Percentiles rank a stretch among this genome's conserved stretches.
Evolutionary conservation across 2,797 vertebrate species (phyloP).

Genomic region (Limosa lapponica): DNA sequence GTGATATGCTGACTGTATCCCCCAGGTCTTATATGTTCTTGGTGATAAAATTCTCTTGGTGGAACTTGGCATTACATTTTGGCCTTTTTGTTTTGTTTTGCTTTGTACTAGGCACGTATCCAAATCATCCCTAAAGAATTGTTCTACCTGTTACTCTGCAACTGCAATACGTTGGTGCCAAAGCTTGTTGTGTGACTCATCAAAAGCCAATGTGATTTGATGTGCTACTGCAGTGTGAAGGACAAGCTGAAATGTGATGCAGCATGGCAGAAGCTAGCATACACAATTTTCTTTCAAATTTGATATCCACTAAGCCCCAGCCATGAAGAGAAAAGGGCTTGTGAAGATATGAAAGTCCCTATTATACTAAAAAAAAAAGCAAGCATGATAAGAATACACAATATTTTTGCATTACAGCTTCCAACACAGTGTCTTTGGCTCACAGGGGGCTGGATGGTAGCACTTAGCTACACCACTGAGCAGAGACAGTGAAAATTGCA

Average conservation of each 20-base stretch:
- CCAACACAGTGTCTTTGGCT: neutral
- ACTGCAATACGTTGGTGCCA: neutral
- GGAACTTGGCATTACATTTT: neutral
- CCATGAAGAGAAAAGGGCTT: neutral
- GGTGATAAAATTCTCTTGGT: neutral
- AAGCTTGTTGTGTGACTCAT: neutral
- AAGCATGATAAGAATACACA: neutral
- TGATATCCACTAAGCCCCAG: neutral
- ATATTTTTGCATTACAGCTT: neutral
- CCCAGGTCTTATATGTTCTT: neutral
- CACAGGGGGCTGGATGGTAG: fast-evolving
- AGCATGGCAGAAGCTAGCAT: neutral
- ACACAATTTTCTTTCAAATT: neutral
- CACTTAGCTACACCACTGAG: neutral
- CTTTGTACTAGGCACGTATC: constrained; percentile 7
- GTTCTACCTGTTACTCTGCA: constrained; percentile 21
- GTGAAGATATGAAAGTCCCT: neutral
- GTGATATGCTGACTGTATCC: neutral
- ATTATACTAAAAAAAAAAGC: neutral
- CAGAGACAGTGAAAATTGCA: neutral
- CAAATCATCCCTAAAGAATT: neutral
- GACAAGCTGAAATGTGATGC: neutral
- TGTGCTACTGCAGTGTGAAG: neutral
- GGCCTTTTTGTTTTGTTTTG: neutral
- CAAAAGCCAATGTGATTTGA: constrained; percentile 15